Evolutionary conservation across 2,888 invertebrate species (phyloP).

Genomic region (Galerucella calmariensis): DNA sequence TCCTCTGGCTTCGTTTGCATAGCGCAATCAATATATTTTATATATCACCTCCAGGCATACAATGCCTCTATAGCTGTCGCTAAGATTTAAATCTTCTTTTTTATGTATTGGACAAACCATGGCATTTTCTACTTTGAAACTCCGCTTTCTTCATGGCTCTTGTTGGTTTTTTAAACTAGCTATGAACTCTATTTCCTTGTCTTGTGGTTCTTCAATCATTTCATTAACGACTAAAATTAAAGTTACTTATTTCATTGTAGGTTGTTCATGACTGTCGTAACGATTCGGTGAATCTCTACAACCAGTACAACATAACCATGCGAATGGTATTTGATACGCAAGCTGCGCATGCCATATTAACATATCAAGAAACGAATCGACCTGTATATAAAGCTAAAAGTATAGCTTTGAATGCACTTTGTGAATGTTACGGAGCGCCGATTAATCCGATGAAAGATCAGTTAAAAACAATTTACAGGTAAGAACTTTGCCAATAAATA

Average conservation of each 20-base stretch:
- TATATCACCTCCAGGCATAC: too few relatives aligned
- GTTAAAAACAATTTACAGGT: slow-evolving; percentile 80
- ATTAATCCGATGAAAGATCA: slow-evolving; percentile 93
- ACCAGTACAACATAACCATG: slow-evolving; percentile 86
- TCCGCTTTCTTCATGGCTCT: too few relatives aligned
- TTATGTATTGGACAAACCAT: too few relatives aligned
- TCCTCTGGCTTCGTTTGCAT: too few relatives aligned
- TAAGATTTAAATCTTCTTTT: too few relatives aligned
- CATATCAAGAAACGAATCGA: slow-evolving; percentile 88
- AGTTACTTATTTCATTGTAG: slow-evolving; percentile 61
- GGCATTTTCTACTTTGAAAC: too few relatives aligned
- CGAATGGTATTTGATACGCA: slow-evolving; percentile 91
- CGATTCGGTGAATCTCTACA: slow-evolving; percentile 87
- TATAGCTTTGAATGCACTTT: slow-evolving; percentile 89
- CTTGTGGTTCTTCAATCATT: neutral
- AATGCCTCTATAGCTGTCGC: too few relatives aligned
- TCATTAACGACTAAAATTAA: slow-evolving; percentile 13
- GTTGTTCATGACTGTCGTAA: slow-evolving; percentile 93
- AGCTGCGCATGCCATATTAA: slow-evolving; percentile 87
- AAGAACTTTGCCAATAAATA: neutral
- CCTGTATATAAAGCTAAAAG: slow-evolving; percentile 96
- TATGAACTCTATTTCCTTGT: too few relatives aligned
- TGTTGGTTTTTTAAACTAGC: too few relatives aligned
- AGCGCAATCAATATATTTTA: too few relatives aligned
- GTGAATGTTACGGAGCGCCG: slow-evolving; percentile 88